Percentiles rank a stretch among this genome's conserved stretches.
phyloP scores from a whole-genome alignment of 2,797 vertebrate species.

The Miichthys miiuy region DNA sequence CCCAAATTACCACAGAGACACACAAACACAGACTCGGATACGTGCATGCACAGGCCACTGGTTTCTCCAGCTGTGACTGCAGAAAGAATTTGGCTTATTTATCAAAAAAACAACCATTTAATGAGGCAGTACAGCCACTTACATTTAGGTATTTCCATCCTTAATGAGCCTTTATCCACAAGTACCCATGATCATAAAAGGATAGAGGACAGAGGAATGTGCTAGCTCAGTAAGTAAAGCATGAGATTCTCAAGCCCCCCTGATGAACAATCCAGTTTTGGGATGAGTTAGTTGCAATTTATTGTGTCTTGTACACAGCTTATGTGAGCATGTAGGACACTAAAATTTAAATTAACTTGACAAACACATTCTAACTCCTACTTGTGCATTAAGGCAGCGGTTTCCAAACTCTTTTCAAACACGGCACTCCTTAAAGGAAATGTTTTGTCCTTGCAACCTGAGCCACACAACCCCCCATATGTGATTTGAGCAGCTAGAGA shows the following conservation, averaged over 20 bases:
- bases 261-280: background rate
- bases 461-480: background rate
- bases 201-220: background rate
- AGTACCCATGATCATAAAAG: too few relatives aligned
- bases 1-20: slow-evolving; percentile 60
- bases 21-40: slow-evolving; percentile 14
- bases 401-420: background rate
- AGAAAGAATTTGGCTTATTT: slow-evolving; percentile 30
- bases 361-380: too few relatives aligned
- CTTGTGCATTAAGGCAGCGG: too few relatives aligned
- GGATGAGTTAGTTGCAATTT: background rate
- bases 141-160: background rate
- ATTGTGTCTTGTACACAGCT: background rate
- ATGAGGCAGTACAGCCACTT: slow-evolving; percentile 26
- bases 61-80: slow-evolving; percentile 61
- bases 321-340: background rate
- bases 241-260: background rate
- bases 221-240: background rate
- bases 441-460: background rate
- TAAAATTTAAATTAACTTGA: too few relatives aligned
- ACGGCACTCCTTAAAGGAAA: background rate
- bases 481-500: too few relatives aligned
- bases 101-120: slow-evolving; percentile 42
- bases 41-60: slow-evolving; percentile 50
- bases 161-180: background rate